These are phyloP conservation scores for Branchellion lobata DNA, from an alignment of 2,888 invertebrate species.

Conservation along the genomic window DNA sequence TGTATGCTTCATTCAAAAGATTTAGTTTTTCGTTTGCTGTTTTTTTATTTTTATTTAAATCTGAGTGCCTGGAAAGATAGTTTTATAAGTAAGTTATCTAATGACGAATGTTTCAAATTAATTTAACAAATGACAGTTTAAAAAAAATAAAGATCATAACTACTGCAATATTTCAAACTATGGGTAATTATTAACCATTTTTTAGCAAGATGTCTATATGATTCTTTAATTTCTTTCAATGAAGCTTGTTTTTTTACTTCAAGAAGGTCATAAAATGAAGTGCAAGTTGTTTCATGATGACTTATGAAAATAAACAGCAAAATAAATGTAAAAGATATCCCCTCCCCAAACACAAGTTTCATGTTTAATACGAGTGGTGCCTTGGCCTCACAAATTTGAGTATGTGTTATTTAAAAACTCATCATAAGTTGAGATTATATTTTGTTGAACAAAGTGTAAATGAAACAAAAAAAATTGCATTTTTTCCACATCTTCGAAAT, in stretches of 20 bases:
- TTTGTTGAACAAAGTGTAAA: too few species aligned
- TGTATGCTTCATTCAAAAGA: slow-evolving; percentile 33
- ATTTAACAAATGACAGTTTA: not conserved
- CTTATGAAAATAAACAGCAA: not conserved
- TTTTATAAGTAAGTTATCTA: slow-evolving; percentile 21
- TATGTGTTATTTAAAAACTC: too few species aligned
- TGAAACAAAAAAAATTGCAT: too few species aligned
- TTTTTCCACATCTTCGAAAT: too few species aligned
- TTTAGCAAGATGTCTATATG: slow-evolving; percentile 22
- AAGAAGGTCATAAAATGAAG: slow-evolving; percentile 22
- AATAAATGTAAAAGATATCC: too few species aligned
- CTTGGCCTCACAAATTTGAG: too few species aligned
- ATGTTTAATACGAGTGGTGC: too few species aligned
- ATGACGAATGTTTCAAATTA: not conserved
- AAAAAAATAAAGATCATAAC: too few species aligned
- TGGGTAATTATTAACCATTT: slow-evolving; percentile 25
- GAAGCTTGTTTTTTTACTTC: slow-evolving; percentile 28
- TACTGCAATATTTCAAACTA: too few species aligned
- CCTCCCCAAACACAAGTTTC: too few species aligned
- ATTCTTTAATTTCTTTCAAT: slow-evolving; percentile 28
- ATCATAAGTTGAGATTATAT: too few species aligned
- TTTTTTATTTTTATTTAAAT: slow-evolving; percentile 25
- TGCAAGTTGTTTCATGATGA: not conserved
- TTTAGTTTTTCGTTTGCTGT: slow-evolving; percentile 18
- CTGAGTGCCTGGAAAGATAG: slow-evolving; percentile 34